Evolutionary conservation across 1,140 invertebrate genomes (phyloP).

Genomic region (Forficula auricularia): DNA sequence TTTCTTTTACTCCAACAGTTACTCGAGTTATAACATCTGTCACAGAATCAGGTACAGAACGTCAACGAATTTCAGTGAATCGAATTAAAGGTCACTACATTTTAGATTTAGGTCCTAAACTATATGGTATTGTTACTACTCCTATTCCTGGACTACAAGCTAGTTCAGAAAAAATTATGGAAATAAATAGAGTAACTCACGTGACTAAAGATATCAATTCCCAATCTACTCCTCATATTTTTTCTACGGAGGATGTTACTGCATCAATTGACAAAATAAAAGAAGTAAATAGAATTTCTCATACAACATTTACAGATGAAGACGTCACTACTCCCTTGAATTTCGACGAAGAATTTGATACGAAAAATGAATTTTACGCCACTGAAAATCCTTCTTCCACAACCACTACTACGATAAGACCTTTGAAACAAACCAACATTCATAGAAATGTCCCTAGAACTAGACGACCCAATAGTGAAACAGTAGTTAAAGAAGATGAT

Average conservation of each 20-base stretch:
- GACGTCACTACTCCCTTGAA: no score
- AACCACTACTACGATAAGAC: neutral
- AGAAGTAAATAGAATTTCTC: slow-evolving; percentile 1
- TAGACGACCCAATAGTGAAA: slow-evolving; percentile 3
- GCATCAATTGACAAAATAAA: neutral
- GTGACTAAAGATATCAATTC: neutral
- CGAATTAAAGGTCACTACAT: slow-evolving; percentile 8
- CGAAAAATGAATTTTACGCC: neutral
- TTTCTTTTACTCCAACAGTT: slow-evolving; percentile 19
- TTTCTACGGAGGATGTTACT: no score
- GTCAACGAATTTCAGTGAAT: slow-evolving; percentile 28
- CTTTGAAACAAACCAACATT: neutral
- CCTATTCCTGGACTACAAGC: no score
- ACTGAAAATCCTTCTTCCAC: neutral
- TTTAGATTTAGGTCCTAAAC: no score
- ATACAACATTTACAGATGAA: neutral
- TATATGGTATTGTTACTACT: no score
- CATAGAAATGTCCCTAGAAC: neutral
- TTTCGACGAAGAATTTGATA: neutral
- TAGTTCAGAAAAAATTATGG: slow-evolving; percentile 7
- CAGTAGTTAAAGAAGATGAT: neutral
- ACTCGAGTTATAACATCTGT: slow-evolving; percentile 30
- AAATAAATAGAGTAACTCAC: slow-evolving; percentile 6
- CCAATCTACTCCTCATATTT: no score
- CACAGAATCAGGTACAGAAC: slow-evolving; percentile 28